Conservation (phyloP, 2,888 invertebrate genomes). For the Hirtodrosophila cameraria region DNA sequence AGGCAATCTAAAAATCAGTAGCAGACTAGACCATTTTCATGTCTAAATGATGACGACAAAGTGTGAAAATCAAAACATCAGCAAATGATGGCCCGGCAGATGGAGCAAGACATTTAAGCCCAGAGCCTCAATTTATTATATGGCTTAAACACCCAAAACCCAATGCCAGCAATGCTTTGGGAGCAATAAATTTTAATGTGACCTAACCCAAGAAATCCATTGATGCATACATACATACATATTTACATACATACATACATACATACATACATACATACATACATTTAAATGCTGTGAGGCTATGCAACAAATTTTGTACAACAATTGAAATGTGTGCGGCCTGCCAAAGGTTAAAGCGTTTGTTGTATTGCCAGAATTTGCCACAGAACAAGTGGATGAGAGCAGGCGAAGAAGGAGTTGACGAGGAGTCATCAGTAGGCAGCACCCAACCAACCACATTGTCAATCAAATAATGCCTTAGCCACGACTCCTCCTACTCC, state of each 20-base stretch:
- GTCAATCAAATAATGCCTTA: constrained; percentile 73
- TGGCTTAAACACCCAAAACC: constrained; percentile 21
- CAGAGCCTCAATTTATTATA: constrained; percentile 53
- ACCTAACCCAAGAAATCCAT: constrained; percentile 30
- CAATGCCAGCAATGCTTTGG: constrained; percentile 40
- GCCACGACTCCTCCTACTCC: constrained; percentile 17
- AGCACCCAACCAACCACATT: constrained; percentile 60
- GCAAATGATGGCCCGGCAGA: constrained; percentile 39
- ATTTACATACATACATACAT: not conserved
- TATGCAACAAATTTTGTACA: constrained; percentile 42
- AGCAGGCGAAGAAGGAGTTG: not conserved
- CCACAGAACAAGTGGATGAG: constrained; percentile 11
- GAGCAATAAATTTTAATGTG: constrained; percentile 79
- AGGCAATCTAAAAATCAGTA: constrained; percentile 20
- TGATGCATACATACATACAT: constrained; percentile 31
- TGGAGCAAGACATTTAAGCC: constrained; percentile 44
- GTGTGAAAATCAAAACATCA: constrained; percentile 47
- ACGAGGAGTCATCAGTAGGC: constrained; percentile 18
- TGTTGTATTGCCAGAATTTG: constrained; percentile 72
- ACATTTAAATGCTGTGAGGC: constrained; percentile 21
- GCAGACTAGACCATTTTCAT: constrained; percentile 8
- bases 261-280: not conserved
- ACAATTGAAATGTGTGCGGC: constrained; percentile 73
- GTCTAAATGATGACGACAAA: constrained; percentile 38
- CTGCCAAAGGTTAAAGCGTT: constrained; percentile 76